Base-by-base conservation (phyloP, 2,797 vertebrate genomes). In the Clarias laeviceps region DNA sequence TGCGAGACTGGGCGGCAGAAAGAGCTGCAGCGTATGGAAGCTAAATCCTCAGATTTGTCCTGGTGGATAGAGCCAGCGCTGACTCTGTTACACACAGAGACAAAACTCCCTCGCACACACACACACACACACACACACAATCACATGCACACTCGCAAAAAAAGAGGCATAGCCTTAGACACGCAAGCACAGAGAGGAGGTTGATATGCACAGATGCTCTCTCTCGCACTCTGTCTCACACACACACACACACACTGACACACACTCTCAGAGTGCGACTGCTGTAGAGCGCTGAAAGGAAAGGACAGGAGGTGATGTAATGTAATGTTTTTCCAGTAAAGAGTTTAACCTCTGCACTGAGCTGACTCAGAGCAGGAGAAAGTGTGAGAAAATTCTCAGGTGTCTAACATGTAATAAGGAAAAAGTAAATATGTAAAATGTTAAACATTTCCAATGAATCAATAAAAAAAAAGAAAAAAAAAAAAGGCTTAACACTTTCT, bases 11-110 rank as follows among this genome's bases (percentile, higher is more conserved):
- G 91, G 87, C 86, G 84, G 74, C 82, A 82, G 90, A 86, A 90
- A 89, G 81, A 85, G 88, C 89, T 88, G 82, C 88, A 93, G 90
- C 95, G 95, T 94, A 95, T 93, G 93, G 93, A 90, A 93, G 91
- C 85, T 92, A 94, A 89, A 94, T 94, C 94, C 93, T 91, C 91
- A 92, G 93, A 95, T 95, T 95, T 94, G 93, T 93, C 92, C 87
- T 86, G 90, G 90, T 87, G 92, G 91, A 90, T 76, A 87, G 86
- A 93, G 93, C 93, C 94, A 95, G 93, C 89, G 92, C 77, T 88
- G 92, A 91, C 89, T 93, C 92, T 93, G 91, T 91, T 93, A 37
- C 50, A 84, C 80, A 69, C 82, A 78, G 34, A 84, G 56, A 65
- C 74, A 80, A 76, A 82, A 84, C 62, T 77, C 73, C 72, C 73